Percentiles rank a stretch among this genome's conserved stretches.
Conservation (phyloP, 2,888 invertebrate species). For the Catocala sponsa region DNA sequence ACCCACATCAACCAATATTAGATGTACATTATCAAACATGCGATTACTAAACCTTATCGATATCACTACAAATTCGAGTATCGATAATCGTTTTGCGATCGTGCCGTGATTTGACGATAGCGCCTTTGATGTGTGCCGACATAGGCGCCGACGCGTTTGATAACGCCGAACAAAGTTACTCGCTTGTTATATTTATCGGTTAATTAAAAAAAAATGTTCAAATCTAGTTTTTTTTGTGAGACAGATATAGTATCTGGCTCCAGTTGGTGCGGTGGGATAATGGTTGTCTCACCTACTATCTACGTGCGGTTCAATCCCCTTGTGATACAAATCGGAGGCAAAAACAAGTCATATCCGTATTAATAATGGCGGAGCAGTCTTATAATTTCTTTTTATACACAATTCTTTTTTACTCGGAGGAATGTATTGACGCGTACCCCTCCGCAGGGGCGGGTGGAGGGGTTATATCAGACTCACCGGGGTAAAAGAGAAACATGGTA, state of each 20-base stretch:
- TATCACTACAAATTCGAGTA: conserved; percentile 50
- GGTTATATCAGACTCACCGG: no score
- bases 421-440: no score
- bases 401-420: no score
- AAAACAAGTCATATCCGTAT: no score
- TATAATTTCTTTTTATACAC: no score
- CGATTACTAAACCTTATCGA: conserved; percentile 50
- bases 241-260: conserved; percentile 6
- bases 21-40: conserved; percentile 46
- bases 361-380: no score
- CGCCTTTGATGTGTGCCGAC: conserved; percentile 56
- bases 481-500: no score
- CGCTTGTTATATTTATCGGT: conserved; percentile 50
- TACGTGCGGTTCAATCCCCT: no score
- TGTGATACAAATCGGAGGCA: no score
- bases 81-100: conserved; percentile 55
- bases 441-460: no score
- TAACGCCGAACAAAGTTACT: conserved; percentile 55
- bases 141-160: conserved; percentile 64
- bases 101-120: conserved; percentile 59
- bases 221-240: conserved; percentile 32
- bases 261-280: no score
- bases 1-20: conserved; percentile 49
- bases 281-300: no score
- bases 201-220: conserved; percentile 52